Evolutionary conservation across 2,113 vertebrate species (phyloP), one percentile per base, ranked within the genome.

Genomic region (Oncorhynchus gorbuscha): DNA sequence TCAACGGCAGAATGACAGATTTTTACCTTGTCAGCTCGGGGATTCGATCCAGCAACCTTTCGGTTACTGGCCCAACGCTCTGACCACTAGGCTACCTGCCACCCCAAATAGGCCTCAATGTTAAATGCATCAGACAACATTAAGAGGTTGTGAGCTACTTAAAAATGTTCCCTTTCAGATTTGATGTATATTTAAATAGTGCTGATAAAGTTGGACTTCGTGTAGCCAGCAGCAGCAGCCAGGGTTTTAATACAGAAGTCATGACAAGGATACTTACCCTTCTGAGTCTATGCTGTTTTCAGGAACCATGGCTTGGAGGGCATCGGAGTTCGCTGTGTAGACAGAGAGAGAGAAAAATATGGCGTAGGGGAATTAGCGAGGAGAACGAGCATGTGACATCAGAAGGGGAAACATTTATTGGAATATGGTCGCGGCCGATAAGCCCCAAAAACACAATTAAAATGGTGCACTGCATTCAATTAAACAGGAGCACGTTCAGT

Each of bases 301-400:
- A 70, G 92, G 86, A 71, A 98, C 85, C 98, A 99, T 98, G 79
- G 98, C 97, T 80, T 96, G 95, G 81, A 99, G 92, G 68, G 97
- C 94, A 83, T 97, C 98, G 0, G 94, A 94, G 88, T 99, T 99
- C 49, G 97, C 98, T 99, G 85, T 79, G 68, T 14, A 69, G 5
- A 51, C 8, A 39, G 2, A 45, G 39, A 45, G 11, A 75, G 24
- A 24, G 20, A 2, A 26, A 35, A 51, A 67, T 30, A 14, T 14
- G 30, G 28, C 61, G 18, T 5, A 35, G 35, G n/a, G 20, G 22
- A 69, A 20, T 48, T 20, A 58, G 35, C 39, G 2, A 45, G 39
- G 32, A 45, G 58, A 73, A 81, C 49, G 73, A 78, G 79, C 24
- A 78, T 82, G 71, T 73, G 84, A 80, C 82, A 89, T 84, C 84